Base-by-base conservation (phyloP, 2,888 invertebrate genomes). In the Coleophora flavipennella region DNA sequence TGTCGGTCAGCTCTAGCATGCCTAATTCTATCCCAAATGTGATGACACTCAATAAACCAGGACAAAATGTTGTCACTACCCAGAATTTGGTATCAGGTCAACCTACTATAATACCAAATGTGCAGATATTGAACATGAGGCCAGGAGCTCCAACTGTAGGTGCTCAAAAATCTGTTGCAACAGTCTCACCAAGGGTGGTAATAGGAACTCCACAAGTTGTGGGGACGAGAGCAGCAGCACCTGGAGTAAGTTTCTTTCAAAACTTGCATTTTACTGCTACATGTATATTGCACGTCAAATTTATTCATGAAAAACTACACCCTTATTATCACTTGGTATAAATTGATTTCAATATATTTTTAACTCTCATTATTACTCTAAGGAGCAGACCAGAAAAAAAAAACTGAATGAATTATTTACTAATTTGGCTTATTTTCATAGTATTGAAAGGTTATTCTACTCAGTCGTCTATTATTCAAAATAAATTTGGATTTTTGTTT, bases 91-190 rank as follows among this genome's bases (percentile, higher is more conserved):
- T 90, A 46, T 87, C 87, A 54, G 85, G 80, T 45, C 89, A 91
- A 55, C 89, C 89, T 51, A 84, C 86, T 4, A 85, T 88, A 42
- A 75, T 91, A 50, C 91, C 91, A 40, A 93, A 92, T 79, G 92
- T 95, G 60, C 93, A 93, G 78, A 92, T 95, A 65, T 87, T 95
- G 55, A 95, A 94, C 75, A 92, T 93, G 87, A 88, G 94, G 53
- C 91, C 92, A 39, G 90, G 89, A 45, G 87, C 90, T 45, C 91
- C 92, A 35, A 57, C 63, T 14, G 87, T 90, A 53, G 86, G 89
- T 46, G 89, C 89, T 42, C 92, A 92, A 70, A 94, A 94, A 76
- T 90, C 90, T 48, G 90, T 94, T 47, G 89, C 92, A 41, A 89
- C 90, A 42, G 91, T 93, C 47, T 89, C 93, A 44, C 91, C 93